Evolutionary conservation across 2,797 vertebrate genomes (phyloP).

Genomic region (Nothura maculosa): DNA sequence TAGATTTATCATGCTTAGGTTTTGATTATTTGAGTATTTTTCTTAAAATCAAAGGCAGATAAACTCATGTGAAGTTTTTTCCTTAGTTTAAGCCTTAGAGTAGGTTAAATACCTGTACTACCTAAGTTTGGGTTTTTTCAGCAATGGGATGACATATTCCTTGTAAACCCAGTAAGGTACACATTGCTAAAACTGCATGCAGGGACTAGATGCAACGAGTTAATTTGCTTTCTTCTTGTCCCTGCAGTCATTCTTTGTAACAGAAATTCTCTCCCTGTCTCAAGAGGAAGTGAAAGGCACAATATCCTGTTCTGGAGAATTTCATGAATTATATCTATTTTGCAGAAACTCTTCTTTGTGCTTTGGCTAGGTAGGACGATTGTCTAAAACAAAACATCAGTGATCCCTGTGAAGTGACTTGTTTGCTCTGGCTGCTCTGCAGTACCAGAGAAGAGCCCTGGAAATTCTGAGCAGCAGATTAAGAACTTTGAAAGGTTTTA

Average conservation of each 20-base stretch:
- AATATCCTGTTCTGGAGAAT: background rate
- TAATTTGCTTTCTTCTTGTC: background rate
- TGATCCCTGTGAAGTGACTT: background rate
- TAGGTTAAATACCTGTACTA: background rate
- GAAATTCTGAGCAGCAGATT: background rate
- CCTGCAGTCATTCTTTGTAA: background rate
- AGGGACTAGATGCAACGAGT: background rate
- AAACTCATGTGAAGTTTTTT: background rate
- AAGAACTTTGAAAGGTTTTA: background rate
- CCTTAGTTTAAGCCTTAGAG: background rate
- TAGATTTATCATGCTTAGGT: background rate
- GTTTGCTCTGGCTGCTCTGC: background rate
- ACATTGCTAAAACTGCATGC: background rate
- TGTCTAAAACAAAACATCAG: background rate
- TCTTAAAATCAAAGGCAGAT: background rate
- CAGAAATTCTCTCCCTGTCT: background rate
- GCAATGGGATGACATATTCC: background rate
- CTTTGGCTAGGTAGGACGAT: background rate
- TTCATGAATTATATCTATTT: background rate
- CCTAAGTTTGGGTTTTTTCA: background rate
- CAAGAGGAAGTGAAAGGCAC: background rate
- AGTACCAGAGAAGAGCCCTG: background rate
- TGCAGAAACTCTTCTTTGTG: background rate
- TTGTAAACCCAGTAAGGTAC: background rate
- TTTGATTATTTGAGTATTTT: background rate